Evolutionary conservation across 2,888 invertebrate genomes (phyloP).

Genomic region (Phorcus lineatus): DNA sequence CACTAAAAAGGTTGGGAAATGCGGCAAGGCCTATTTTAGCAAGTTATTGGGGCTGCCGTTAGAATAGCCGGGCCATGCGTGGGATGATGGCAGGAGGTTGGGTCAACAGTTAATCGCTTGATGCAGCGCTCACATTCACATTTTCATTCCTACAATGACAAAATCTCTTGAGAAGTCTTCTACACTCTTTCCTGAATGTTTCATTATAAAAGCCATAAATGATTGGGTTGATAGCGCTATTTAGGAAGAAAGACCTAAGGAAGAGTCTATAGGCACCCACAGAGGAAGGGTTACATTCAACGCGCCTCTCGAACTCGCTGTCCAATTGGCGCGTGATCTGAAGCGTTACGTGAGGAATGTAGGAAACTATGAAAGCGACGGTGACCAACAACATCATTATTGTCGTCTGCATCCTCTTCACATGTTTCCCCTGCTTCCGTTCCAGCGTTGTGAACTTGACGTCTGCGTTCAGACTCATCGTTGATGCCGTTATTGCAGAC

Average conservation of each 20-base stretch:
- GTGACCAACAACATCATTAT: slow-evolving; percentile 26
- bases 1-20: too few species aligned
- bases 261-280: slow-evolving; percentile 2
- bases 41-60: too few species aligned
- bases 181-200: slow-evolving; percentile 14
- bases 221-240: slow-evolving; percentile 20
- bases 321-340: slow-evolving; percentile 2
- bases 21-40: too few species aligned
- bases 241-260: slow-evolving; percentile 19
- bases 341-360: not conserved
- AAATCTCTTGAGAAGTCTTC: not conserved
- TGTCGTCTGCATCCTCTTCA: slow-evolving; percentile 12
- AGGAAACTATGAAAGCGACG: not conserved
- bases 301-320: not conserved
- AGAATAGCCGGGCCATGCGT: too few species aligned
- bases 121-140: not conserved
- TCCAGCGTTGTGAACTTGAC: not conserved
- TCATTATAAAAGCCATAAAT: slow-evolving; percentile 21
- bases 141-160: not conserved
- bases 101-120: not conserved
- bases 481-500: not conserved
- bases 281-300: not conserved
- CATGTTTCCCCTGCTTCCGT: not conserved
- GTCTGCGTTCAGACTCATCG: not conserved
- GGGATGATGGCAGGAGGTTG: too few species aligned